A percentile compares a stretch with the other conserved stretches of the same genome.
phyloP scores from a whole-genome alignment of 2,113 vertebrate species.

The Otus sunia region DNA sequence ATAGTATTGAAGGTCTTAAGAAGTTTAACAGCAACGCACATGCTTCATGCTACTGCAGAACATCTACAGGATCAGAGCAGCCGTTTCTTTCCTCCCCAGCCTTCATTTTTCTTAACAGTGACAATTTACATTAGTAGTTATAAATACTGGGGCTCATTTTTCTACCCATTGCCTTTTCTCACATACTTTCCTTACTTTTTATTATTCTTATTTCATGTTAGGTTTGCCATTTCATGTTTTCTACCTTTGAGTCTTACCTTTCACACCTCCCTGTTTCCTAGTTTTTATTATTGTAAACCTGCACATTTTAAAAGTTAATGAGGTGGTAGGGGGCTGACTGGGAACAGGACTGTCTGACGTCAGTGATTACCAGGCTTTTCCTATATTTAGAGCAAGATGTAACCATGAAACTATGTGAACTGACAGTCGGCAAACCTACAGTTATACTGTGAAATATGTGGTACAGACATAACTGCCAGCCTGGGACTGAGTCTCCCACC shows the following conservation, averaged over 20 bases:
- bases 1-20: not conserved
- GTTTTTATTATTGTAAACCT: not conserved
- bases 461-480: not conserved
- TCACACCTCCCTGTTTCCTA: not conserved
- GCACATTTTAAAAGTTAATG: not conserved
- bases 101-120: not conserved
- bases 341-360: not conserved
- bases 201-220: not conserved
- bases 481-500: not conserved
- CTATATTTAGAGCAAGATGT: not conserved
- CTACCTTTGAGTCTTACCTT: not conserved
- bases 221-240: not conserved
- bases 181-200: not conserved
- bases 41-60: not conserved
- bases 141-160: not conserved
- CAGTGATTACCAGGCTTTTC: not conserved
- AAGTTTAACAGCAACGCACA: accelerated
- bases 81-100: not conserved
- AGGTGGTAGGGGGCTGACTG: not conserved
- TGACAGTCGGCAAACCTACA: not conserved
- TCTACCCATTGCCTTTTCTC: not conserved
- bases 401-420: not conserved
- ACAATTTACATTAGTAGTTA: not conserved
- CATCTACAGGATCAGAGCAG: not conserved
- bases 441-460: not conserved